Conservation (phyloP, 2,888 invertebrate genomes). For the Scaptodrosophila latifasciaeformis region DNA sequence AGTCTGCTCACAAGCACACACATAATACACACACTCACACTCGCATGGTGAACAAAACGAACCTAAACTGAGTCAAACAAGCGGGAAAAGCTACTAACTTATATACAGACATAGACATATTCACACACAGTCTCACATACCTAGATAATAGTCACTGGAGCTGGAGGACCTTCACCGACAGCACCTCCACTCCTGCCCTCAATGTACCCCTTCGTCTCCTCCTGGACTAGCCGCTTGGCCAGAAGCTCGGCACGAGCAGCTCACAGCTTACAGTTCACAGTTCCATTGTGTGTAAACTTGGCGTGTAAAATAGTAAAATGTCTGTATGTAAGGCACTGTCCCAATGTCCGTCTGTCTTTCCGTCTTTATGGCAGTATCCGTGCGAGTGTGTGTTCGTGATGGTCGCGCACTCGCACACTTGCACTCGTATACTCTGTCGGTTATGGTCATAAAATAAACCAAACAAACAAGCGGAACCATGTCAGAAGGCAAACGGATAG, state of each 20-base stretch:
- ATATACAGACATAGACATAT: slow-evolving; percentile 21
- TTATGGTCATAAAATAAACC: slow-evolving; percentile 73
- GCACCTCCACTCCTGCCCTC: no score
- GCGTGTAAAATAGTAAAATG: slow-evolving; percentile 9
- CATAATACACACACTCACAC: slow-evolving; percentile 26
- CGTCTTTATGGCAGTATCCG: not conserved
- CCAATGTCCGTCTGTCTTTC: slow-evolving; percentile 3
- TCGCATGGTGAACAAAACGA: slow-evolving; percentile 37
- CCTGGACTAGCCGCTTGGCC: no score
- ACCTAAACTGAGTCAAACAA: slow-evolving; percentile 63
- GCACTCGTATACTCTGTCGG: no score
- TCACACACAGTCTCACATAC: slow-evolving; percentile 5
- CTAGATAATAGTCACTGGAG: no score
- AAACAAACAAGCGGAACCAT: slow-evolving; percentile 72
- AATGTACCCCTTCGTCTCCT: no score
- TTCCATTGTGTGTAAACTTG: slow-evolving; percentile 10
- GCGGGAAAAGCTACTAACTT: slow-evolving; percentile 62
- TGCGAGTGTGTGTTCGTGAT: slow-evolving; percentile 1
- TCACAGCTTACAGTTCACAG: no score
- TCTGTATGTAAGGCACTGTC: slow-evolving; percentile 12
- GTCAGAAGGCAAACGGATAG: slow-evolving; percentile 51
- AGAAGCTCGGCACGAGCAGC: no score
- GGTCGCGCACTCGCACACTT: slow-evolving; percentile 11
- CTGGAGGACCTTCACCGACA: no score
- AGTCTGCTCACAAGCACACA: slow-evolving; percentile 12